Evolutionary conservation across 2,113 vertebrate species (phyloP), one percentile per base, ranked within the genome.

Genomic region (Callipepla squamata): DNA sequence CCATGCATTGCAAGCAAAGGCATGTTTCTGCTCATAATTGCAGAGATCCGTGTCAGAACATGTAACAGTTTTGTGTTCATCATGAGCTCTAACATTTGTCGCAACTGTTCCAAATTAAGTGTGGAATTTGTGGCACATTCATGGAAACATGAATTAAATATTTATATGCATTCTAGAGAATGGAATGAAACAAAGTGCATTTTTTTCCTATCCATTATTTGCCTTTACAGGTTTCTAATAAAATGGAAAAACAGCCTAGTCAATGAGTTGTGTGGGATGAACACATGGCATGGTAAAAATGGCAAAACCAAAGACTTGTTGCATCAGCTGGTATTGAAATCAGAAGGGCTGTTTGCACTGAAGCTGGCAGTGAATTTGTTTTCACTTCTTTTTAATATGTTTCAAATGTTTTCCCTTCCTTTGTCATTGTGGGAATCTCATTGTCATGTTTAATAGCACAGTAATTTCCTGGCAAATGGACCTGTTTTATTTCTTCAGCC

Each of bases 401-500:
- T 90, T 80, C 23, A 14, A 69, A 11, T 90, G 6, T 66, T 85
- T 59, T 34, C 51, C 17, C 34, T 65, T 50, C 65, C 75, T 80
- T 92, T 84, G 45, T 67, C 57, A 67, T 50, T 63, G 36, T 59
- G 55, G 72, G 44, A 66, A 23, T 70, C 34, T 80, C 26, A 21
- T 67, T 4, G 1, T 81, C 36, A 4, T 8, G 14, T 80, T 92
- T 68, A 72, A 36, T 6, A 61, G 40, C 1, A 2, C 36, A 53
- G 70, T 55, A 38, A 47, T 72, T 93, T 80, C 32, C 75, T 77
- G 87, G 22, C 59, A 70, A 42, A 50, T 0, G 1, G 55, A 32
- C 32, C 36, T 36, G 4, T 45, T 73, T 88, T 65, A 47, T 94
- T 92, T 95, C 70, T 80, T 83, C 70, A 93, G 69, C 63, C 73